Conservation (phyloP, 2,113 vertebrate species). For the Cheilinus undulatus region DNA sequence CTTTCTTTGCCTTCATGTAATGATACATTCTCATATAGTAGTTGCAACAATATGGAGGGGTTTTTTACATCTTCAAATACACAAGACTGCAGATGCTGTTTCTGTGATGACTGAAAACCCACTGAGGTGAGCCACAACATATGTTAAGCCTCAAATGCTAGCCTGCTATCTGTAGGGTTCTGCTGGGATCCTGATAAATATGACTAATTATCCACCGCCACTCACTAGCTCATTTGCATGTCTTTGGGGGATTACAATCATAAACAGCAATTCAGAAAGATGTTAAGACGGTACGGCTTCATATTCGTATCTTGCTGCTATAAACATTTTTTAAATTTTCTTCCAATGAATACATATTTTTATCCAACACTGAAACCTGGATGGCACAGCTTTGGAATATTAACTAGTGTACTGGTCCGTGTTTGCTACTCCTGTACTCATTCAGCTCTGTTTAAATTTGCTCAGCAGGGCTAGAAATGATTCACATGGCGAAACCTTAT, state of each 20-base stretch:
- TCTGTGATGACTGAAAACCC: slow-evolving; percentile 47
- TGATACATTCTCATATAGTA: not conserved
- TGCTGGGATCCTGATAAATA: slow-evolving; percentile 71
- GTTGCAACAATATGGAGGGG: not conserved
- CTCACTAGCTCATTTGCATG: slow-evolving; percentile 66
- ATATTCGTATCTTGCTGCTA: slow-evolving; percentile 13
- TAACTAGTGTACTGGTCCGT: slow-evolving; percentile 5
- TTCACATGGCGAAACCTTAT: slow-evolving; percentile 66
- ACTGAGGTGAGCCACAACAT: slow-evolving; percentile 59
- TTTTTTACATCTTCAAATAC: not conserved
- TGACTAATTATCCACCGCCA: slow-evolving; percentile 68
- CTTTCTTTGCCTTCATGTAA: slow-evolving; percentile 11
- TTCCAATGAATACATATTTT: slow-evolving; percentile 23
- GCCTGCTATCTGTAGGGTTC: slow-evolving; percentile 52
- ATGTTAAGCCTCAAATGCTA: slow-evolving; percentile 54
- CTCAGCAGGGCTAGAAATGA: slow-evolving; percentile 51
- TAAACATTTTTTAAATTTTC: slow-evolving; percentile 40
- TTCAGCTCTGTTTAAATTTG: slow-evolving; percentile 54
- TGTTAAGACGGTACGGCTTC: slow-evolving; percentile 47
- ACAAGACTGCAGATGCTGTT: slow-evolving; percentile 13
- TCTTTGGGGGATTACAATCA: slow-evolving; percentile 69
- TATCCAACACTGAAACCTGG: slow-evolving; percentile 4
- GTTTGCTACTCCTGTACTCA: slow-evolving; percentile 24
- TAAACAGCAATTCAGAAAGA: slow-evolving; percentile 69
- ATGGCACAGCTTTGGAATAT: slow-evolving; percentile 33